Conservation (phyloP, 2,113 vertebrate genomes). For the Brienomyrus longianalis region DNA sequence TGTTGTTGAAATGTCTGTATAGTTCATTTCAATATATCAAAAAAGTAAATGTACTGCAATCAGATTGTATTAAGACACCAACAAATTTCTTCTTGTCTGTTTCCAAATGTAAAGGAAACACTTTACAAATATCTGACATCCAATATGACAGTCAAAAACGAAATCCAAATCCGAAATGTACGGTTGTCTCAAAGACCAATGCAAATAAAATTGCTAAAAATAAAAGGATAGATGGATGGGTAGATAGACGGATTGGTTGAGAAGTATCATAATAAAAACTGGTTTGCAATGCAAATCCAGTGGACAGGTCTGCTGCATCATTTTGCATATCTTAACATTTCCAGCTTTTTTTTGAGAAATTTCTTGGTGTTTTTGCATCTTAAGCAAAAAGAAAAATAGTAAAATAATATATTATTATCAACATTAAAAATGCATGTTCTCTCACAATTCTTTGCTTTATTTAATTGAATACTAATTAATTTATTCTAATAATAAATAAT, state of each 20-base stretch:
- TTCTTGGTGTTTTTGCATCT: neutral
- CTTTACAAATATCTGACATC: neutral
- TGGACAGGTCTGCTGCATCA: neutral
- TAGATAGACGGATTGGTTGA: neutral
- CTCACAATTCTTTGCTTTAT: neutral
- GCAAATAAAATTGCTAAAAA: neutral
- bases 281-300: neutral
- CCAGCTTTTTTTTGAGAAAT: neutral
- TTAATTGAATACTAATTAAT: neutral
- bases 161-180: too few species aligned
- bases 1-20: neutral
- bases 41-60: neutral
- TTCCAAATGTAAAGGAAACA: neutral
- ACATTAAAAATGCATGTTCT: neutral
- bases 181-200: neutral
- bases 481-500: neutral
- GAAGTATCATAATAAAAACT: neutral
- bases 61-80: neutral
- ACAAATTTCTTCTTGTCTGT: neutral
- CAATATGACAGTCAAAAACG: too few species aligned
- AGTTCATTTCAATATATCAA: neutral
- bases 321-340: neutral
- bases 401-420: neutral
- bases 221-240: neutral
- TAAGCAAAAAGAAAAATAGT: neutral